These are phyloP conservation scores for Sesamia inferens DNA, from an alignment of 2,888 invertebrate species.

Conservation along the genomic window DNA sequence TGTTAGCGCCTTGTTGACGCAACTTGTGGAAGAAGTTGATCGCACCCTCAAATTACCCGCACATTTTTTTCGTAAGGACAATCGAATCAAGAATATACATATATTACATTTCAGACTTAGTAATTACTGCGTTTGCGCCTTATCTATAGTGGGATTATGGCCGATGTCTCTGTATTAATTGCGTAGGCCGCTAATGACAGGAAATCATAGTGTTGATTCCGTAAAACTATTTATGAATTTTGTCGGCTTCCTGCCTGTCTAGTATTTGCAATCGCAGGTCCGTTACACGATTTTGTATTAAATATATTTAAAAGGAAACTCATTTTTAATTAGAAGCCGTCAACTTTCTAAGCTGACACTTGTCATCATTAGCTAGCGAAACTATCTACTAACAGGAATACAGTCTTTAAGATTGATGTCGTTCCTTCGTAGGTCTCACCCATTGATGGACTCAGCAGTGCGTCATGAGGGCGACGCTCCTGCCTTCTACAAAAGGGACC, in stretches of 20 bases:
- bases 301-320: conserved; percentile 12
- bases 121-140: neutral
- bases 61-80: neutral
- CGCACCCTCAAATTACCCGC: neutral
- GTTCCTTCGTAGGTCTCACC: conserved; percentile 88
- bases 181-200: conserved; percentile 48
- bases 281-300: conserved; percentile 26
- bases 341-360: conserved; percentile 33
- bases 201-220: conserved; percentile 48
- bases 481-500: conserved; percentile 91
- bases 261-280: conserved; percentile 8
- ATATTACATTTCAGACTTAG: too few relatives aligned
- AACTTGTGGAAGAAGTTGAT: neutral
- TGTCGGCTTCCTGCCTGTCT: conserved; percentile 28
- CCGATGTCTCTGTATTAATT: conserved; percentile 38
- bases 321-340: conserved; percentile 26
- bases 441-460: conserved; percentile 93
- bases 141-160: conserved; percentile 23
- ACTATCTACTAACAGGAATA: conserved; percentile 1
- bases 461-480: conserved; percentile 91
- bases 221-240: conserved; percentile 35
- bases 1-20: neutral
- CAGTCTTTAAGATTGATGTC: conserved; percentile 16
- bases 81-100: too few relatives aligned
- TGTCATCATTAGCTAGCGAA: conserved; percentile 25